phyloP scores from a whole-genome alignment of 1,140 invertebrate species.

The Maniola jurtina region DNA sequence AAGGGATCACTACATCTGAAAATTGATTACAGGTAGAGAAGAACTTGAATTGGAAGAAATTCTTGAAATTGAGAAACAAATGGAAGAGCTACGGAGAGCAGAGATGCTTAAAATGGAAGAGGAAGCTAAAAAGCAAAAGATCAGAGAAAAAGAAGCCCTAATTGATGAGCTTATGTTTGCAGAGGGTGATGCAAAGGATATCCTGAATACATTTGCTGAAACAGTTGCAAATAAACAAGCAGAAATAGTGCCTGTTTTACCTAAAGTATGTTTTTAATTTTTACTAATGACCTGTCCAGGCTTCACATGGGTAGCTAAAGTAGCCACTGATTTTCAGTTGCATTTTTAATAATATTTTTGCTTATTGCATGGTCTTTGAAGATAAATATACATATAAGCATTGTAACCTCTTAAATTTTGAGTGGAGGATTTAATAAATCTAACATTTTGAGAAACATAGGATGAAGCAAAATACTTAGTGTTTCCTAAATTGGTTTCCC shows the following conservation, averaged over 20 bases:
- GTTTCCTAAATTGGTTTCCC: constrained; percentile 18
- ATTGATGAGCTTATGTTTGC: constrained; percentile 97
- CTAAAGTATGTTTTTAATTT: constrained; percentile 50
- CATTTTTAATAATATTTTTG: not conserved
- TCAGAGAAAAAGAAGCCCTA: constrained; percentile 91
- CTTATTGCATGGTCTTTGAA: too few relatives aligned
- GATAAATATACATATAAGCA: too few relatives aligned
- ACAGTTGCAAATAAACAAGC: constrained; percentile 84
- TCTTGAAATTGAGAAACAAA: constrained; percentile 90
- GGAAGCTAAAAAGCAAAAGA: constrained; percentile 90
- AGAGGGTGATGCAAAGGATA: constrained; percentile 91
- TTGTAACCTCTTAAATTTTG: too few relatives aligned
- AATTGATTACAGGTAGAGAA: constrained; percentile 77
- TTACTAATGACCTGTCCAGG: too few relatives aligned
- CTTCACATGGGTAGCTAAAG: too few relatives aligned
- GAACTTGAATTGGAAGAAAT: constrained; percentile 93
- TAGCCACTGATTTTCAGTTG: too few relatives aligned
- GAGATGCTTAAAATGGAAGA: constrained; percentile 82
- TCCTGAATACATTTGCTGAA: constrained; percentile 90
- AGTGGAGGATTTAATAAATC: too few relatives aligned
- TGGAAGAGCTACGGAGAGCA: constrained; percentile 82
- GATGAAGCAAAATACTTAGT: too few relatives aligned
- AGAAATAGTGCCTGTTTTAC: constrained; percentile 72
- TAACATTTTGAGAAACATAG: too few relatives aligned
- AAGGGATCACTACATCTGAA: too few relatives aligned